These are phyloP conservation scores for Bombus confusus DNA, from an alignment of 1,140 invertebrate genomes.

Conservation along the genomic window DNA sequence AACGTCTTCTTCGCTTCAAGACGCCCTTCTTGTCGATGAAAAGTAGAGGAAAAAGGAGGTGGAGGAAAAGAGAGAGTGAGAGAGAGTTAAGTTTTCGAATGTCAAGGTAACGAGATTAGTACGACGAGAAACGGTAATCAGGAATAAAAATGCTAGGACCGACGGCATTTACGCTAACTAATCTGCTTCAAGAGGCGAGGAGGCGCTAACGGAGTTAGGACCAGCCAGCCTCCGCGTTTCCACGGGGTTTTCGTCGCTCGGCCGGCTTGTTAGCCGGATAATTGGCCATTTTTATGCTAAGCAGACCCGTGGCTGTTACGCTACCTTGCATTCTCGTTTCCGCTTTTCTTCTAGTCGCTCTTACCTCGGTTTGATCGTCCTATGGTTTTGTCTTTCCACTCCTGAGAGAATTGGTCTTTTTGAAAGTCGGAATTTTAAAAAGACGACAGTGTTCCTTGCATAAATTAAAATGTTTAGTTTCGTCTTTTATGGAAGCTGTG, in stretches of 20 bases:
- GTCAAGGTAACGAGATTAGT: constrained; percentile 67
- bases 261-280: constrained; percentile 75
- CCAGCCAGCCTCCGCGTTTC: constrained; percentile 16
- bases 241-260: constrained; percentile 46
- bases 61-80: not conserved
- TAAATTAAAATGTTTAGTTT: not conserved
- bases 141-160: constrained; percentile 78
- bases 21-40: not conserved
- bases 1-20: constrained; percentile 15
- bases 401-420: not conserved
- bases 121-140: constrained; percentile 76
- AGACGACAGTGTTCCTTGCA: not conserved
- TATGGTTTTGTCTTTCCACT: not conserved
- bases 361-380: constrained; percentile 32
- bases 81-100: constrained; percentile 67
- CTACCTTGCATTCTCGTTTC: constrained; percentile 35
- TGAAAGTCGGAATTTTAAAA: not conserved
- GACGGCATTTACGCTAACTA: constrained; percentile 78
- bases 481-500: not conserved
- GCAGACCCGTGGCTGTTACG: constrained; percentile 51
- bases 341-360: constrained; percentile 26
- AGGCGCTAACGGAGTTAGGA: constrained; percentile 73
- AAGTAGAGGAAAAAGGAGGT: constrained; percentile 7
- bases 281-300: constrained; percentile 81
- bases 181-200: constrained; percentile 74